Base-by-base conservation (phyloP, 2,888 invertebrate genomes). In the Drosophila pseudotalamancana region DNA sequence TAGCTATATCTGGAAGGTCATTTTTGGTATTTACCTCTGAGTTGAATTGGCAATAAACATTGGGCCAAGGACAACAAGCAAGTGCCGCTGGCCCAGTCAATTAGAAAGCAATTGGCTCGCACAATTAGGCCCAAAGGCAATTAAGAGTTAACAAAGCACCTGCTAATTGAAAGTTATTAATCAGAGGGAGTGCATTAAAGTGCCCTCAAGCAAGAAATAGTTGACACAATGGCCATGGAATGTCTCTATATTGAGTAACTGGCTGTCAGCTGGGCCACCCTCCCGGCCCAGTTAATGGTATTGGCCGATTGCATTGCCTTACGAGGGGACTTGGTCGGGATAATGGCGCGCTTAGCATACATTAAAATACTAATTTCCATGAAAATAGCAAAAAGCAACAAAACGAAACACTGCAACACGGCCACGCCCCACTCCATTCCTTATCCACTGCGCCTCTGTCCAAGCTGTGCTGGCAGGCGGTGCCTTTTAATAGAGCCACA, bases 401-500 rank as follows among this genome's bases (percentile, higher is more conserved):
- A 53, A 54, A 31, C 35, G 48, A 48, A 63, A 23, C 27, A 29
- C 23, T 40, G 14, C 43, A 51, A 35, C 23, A 39, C 14, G 8
- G 12, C 19, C 12, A n/a, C 34, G 34, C 32, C 11, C 23, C 19
- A n/a, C 40, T 3, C 2, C 9, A n/a, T n/a, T n/a, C n/a, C n/a
- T n/a, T n/a, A n/a, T n/a, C n/a, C n/a, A n/a, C n/a, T n/a, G n/a
- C 25, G 6, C n/a, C 25, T 25, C 42, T 29, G 32, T 21, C 34
- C 18, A 27, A 21, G 21, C 18, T 40, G 55, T 27, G 21, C 35
- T 45, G 67, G 66, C 83, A 83, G 86, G 83, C 83, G 74, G 68
- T 76, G 84, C 77, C 84, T 84, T 81, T 88, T 86, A 84, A 84
- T 84, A 88, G 83, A 88, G 88, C 78, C 81, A 86, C 88, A 86